Conservation (phyloP, 2,888 invertebrate genomes). For the Perdita meconis region DNA sequence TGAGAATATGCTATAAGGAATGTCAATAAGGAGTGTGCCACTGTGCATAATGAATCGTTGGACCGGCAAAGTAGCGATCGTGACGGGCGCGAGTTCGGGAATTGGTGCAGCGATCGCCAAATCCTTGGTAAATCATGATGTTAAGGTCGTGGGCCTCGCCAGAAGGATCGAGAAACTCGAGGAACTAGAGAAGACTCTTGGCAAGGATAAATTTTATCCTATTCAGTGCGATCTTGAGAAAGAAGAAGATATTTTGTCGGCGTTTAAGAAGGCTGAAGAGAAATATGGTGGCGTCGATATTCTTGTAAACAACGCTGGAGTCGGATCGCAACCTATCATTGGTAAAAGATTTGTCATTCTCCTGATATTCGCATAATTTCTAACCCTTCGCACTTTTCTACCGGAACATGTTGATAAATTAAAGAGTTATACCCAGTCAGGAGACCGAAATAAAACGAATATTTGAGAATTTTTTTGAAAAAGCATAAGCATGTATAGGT, state of each 20-base stretch:
- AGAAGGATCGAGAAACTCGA: slow-evolving; percentile 84
- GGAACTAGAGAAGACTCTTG: slow-evolving; percentile 64
- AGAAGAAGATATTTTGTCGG: slow-evolving; percentile 85
- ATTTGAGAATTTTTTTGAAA: too few species aligned
- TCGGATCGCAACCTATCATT: slow-evolving; percentile 80
- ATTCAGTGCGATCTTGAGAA: slow-evolving; percentile 85
- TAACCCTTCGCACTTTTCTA: too few species aligned
- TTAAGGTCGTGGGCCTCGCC: slow-evolving; percentile 86
- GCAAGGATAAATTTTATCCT: slow-evolving; percentile 70
- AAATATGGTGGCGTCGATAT: slow-evolving; percentile 86
- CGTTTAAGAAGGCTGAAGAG: slow-evolving; percentile 85
- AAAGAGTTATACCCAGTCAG: too few species aligned
- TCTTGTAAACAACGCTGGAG: slow-evolving; percentile 87
- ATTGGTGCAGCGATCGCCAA: slow-evolving; percentile 85
- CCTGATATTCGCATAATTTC: too few species aligned
- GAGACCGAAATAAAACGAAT: too few species aligned
- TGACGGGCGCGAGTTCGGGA: slow-evolving; percentile 88
- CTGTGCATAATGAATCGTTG: slow-evolving; percentile 86
- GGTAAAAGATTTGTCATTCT: slow-evolving; percentile 70
- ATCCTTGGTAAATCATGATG: slow-evolving; percentile 84
- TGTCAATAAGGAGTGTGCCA: background rate
- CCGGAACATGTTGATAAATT: too few species aligned
- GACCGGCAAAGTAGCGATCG: slow-evolving; percentile 87
- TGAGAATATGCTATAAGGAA: background rate
- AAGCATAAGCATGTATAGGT: too few species aligned